Evolutionary conservation across 2,113 vertebrate species (phyloP), one percentile per base, ranked within the genome.

Genomic region (Macquaria ambigua): DNA sequence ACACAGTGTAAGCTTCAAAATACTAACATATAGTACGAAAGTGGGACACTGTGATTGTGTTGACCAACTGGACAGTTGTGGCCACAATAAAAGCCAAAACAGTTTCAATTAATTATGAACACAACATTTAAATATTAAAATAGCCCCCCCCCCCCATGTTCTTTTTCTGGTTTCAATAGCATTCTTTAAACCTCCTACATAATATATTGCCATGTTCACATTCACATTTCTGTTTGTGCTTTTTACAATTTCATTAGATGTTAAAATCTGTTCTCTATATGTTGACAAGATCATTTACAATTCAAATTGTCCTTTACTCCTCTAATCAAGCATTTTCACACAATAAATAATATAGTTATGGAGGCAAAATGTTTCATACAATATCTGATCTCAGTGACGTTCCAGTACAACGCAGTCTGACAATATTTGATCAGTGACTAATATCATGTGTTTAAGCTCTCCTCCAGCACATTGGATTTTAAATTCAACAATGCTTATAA

Each of bases 151-250:
- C 61, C 62, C 37, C 18, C 50, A 52, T 68, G 28, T 81, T 74
- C 18, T 87, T 62, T 79, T 77, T 87, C 72, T 82, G 34, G 25
- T 85, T 86, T 84, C 39, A 75, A 77, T 37, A 79, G 64, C 16
- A 64, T 85, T 72, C 55, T 48, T 77, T 79, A 66, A 81, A 88
- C 82, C 84, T 79, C 77, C 69, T 84, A 62, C 78, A 87, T 86
- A 82, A 82, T 73, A 61, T 90, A 93, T 95, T 92, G 91, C 87
- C 76, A 83, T 87, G 63, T 90, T 87, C 75, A 91, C 85, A 88
- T 92, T 94, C 83, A 92, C 88, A 91, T 89, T 90, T 78, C 41
- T 75, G 55, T 82, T 93, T 95, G 94, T 95, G 94, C 94, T 94
- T 94, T 94, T 87, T 87, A 82, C 64, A 90, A 55, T 90, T 89